These are phyloP conservation scores for Pseudopleuronectes americanus DNA, from an alignment of 2,797 vertebrate genomes.

Conservation along the genomic window DNA sequence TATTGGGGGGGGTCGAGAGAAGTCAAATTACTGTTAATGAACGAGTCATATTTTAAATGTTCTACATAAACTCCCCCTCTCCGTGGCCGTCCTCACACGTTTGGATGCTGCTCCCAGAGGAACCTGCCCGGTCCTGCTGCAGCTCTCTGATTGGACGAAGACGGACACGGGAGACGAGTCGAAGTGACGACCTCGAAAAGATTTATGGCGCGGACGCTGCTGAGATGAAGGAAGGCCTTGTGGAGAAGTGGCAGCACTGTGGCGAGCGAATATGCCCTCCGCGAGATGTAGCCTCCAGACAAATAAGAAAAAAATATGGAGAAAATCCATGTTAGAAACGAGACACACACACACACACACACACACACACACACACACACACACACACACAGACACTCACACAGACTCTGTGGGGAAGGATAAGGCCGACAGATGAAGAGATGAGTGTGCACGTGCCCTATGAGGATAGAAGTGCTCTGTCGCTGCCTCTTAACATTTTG, in stretches of 20 bases:
- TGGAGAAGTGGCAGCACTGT: background rate
- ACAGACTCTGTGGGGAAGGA: background rate
- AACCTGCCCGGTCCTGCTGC: background rate
- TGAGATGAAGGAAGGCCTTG: background rate
- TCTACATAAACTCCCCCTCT: no score
- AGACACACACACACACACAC: no score
- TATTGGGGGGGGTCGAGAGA: no score
- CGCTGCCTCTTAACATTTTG: slow-evolving; percentile 29
- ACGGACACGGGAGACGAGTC: background rate
- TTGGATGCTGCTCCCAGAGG: background rate
- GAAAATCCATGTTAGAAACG: background rate
- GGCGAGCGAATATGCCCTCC: background rate
- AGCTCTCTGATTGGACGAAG: background rate
- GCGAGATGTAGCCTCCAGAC: background rate
- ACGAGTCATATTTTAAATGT: no score
- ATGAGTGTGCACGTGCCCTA: slow-evolving; percentile 9
- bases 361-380: no score
- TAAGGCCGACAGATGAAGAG: slow-evolving; percentile 28
- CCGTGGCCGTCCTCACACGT: background rate
- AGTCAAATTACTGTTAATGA: no score
- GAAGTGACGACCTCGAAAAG: background rate
- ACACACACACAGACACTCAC: no score
- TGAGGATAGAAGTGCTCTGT: slow-evolving; percentile 21
- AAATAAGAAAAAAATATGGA: background rate
- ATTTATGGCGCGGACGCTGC: background rate